Evolutionary conservation across 2,888 invertebrate species (phyloP).

Genomic region (Sarcophaga carnaria): DNA sequence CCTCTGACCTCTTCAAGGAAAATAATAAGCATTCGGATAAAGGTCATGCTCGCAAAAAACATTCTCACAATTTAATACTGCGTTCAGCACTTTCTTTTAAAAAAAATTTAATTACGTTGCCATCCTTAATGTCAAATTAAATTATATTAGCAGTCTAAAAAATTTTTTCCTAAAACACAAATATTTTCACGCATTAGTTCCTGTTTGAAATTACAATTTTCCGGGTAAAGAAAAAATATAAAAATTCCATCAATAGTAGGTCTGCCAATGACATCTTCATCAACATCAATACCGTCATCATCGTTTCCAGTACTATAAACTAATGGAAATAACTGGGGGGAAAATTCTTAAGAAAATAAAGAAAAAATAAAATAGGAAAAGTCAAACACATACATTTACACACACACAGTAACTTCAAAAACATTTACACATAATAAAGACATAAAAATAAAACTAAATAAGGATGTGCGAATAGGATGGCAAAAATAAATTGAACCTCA

Average conservation of each 20-base stretch:
- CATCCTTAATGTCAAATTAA: no score
- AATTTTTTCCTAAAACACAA: not conserved
- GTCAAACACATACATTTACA: not conserved
- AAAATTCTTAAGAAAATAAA: slow-evolving; percentile 47
- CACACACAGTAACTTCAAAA: slow-evolving; percentile 36
- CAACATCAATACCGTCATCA: not conserved
- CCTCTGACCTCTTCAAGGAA: no score
- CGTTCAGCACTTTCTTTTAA: not conserved
- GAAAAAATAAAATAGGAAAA: not conserved
- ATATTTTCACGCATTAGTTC: slow-evolving; percentile 16
- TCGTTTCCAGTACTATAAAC: not conserved
- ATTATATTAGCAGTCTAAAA: no score
- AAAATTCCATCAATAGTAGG: slow-evolving; percentile 22
- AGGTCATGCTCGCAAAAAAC: no score
- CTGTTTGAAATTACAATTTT: slow-evolving; percentile 4
- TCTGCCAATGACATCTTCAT: slow-evolving; percentile 3
- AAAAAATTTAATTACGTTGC: not conserved
- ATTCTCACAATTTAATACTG: no score
- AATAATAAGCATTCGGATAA: no score
- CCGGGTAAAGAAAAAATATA: not conserved
- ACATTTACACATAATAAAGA: slow-evolving; percentile 31
- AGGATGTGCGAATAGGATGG: not conserved
- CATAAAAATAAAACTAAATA: not conserved
- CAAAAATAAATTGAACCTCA: slow-evolving; percentile 12
- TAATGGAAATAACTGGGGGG: slow-evolving; percentile 60